Percentiles rank a stretch among this genome's conserved stretches.
Evolutionary conservation across 2,113 vertebrate genomes (phyloP).

Genomic region (Pachycephala philippinensis): DNA sequence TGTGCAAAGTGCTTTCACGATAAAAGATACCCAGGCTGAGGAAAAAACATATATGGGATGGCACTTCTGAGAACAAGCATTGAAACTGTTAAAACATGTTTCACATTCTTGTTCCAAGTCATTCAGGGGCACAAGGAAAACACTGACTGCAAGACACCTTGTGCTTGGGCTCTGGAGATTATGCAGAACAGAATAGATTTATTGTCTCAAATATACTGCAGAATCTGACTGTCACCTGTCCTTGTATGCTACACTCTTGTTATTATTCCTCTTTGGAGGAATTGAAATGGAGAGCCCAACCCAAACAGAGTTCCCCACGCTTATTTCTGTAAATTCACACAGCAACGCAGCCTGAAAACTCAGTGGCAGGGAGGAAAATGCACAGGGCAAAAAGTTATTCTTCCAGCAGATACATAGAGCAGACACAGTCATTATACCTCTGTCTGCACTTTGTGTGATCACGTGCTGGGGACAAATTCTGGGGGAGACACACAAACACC

Average conservation of each 20-base stretch:
- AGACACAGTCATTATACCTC: background rate
- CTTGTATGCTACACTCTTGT: background rate
- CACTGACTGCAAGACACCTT: background rate
- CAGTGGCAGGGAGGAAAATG: background rate
- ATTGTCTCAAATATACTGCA: background rate
- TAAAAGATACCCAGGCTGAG: background rate
- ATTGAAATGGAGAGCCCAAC: background rate
- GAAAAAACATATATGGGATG: background rate
- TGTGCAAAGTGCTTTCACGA: slow-evolving; percentile 26
- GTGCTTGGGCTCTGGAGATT: background rate
- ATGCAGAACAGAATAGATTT: background rate
- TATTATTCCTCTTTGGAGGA: background rate
- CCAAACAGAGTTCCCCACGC: background rate
- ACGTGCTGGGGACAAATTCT: background rate
- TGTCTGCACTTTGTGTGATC: background rate
- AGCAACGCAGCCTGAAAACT: background rate
- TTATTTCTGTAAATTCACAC: background rate
- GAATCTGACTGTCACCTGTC: background rate
- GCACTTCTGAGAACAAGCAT: background rate
- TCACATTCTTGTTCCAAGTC: background rate
- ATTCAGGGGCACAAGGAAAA: background rate
- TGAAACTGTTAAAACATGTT: slow-evolving; percentile 15
- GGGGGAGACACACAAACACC: background rate
- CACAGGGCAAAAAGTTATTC: background rate
- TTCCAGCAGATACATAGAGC: background rate